phyloP scores from a whole-genome alignment of 2,797 vertebrate genomes.

The Craterocephalus amniculus region DNA sequence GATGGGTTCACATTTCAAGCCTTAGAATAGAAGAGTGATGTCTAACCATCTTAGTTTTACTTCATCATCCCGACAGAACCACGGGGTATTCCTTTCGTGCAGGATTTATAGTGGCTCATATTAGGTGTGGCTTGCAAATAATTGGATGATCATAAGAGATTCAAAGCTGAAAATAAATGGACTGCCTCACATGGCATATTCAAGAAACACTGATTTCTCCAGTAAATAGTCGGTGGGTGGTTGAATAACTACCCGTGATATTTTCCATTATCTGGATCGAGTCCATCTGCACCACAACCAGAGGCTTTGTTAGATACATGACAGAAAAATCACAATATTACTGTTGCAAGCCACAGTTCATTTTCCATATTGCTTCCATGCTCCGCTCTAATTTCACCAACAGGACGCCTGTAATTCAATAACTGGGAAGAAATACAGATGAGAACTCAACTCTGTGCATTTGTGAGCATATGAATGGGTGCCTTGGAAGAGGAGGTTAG shows the following conservation, averaged over 20 bases:
- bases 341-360: slow-evolving; percentile 59
- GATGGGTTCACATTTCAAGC: neutral
- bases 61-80: neutral
- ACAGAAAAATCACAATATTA: slow-evolving; percentile 50
- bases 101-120: slow-evolving; percentile 8
- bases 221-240: neutral
- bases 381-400: slow-evolving; percentile 67
- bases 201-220: neutral
- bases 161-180: slow-evolving; percentile 14
- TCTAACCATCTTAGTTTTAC: slow-evolving; percentile 5
- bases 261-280: slow-evolving; percentile 26
- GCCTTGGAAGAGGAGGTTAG: slow-evolving; percentile 6
- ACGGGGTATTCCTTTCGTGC: slow-evolving; percentile 12
- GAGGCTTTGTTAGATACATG: slow-evolving; percentile 11
- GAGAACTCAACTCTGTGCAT: slow-evolving; percentile 31
- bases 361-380: slow-evolving; percentile 59
- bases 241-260: slow-evolving; percentile 31
- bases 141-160: slow-evolving; percentile 21
- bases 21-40: neutral
- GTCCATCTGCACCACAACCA: slow-evolving; percentile 23
- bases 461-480: neutral
- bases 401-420: slow-evolving; percentile 71
- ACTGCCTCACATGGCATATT: neutral
- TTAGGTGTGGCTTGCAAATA: slow-evolving; percentile 12
- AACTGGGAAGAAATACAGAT: slow-evolving; percentile 45